A percentile compares a stretch with the other conserved stretches of the same genome.
Evolutionary conservation across 2,797 vertebrate species (phyloP).

Genomic region (Coreius guichenoti): DNA sequence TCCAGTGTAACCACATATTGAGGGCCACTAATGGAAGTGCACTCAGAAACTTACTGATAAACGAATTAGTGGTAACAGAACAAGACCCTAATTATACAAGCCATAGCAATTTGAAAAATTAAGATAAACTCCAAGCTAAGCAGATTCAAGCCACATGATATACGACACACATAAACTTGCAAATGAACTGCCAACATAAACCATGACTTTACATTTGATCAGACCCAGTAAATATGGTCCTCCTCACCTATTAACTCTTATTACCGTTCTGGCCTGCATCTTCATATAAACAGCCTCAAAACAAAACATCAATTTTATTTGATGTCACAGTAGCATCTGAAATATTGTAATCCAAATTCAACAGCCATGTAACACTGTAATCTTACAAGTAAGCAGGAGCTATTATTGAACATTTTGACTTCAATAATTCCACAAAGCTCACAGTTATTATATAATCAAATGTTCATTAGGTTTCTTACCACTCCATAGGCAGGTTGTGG

Average conservation of each 20-base stretch:
- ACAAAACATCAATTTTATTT: background rate
- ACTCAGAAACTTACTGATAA: conserved; percentile 10
- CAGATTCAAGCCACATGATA: background rate
- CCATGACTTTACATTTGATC: background rate
- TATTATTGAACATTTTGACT: background rate
- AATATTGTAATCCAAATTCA: background rate
- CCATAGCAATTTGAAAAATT: background rate
- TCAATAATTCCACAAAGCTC: background rate
- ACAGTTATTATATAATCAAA: background rate
- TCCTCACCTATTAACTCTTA: background rate
- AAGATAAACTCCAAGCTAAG: background rate
- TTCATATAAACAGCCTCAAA: background rate
- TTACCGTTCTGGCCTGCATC: background rate
- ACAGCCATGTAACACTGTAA: background rate
- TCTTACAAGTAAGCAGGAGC: background rate
- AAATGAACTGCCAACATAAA: background rate
- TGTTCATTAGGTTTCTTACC: conserved; percentile 65
- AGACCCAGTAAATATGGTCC: background rate
- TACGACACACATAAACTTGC: background rate
- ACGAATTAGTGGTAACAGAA: conserved; percentile 29
- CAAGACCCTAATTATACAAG: conserved; percentile 16
- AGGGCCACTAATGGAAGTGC: conserved; percentile 54
- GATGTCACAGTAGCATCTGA: background rate
- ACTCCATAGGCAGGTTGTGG: conserved; percentile 63
- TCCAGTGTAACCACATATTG: conserved; percentile 56